phyloP scores from a whole-genome alignment of 2,888 invertebrate genomes.

The Lithophane semibrunnea region DNA sequence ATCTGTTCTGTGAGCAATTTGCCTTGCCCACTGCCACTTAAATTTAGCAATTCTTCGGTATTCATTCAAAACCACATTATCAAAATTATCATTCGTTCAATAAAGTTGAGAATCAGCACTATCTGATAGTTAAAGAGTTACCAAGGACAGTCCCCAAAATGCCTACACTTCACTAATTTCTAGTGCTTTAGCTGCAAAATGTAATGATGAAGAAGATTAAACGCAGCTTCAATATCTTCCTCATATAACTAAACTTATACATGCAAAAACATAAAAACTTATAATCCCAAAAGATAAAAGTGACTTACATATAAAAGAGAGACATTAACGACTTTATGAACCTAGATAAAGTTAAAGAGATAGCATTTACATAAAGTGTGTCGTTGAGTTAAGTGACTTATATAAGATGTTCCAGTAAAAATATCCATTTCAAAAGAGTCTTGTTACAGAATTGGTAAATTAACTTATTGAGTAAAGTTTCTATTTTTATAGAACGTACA shows the following conservation, averaged over 20 bases:
- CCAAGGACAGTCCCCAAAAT: not conserved
- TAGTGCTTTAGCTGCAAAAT: not conserved
- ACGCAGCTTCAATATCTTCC: not conserved
- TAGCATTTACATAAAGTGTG: constrained; percentile 55
- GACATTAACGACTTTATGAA: constrained; percentile 40
- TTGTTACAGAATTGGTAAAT: not conserved
- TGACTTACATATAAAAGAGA: constrained; percentile 31
- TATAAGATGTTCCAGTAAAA: constrained; percentile 26
- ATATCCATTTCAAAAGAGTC: constrained; percentile 24
- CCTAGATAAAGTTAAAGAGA: constrained; percentile 49
- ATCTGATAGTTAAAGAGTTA: not conserved
- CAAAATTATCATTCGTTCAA: not conserved
- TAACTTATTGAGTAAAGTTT: constrained; percentile 10
- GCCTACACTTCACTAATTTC: not conserved
- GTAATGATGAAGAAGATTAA: not conserved
- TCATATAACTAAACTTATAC: not conserved
- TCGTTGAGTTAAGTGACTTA: constrained; percentile 46
- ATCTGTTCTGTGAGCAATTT: no score
- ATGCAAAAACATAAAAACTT: constrained; percentile 30
- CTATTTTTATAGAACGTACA: not conserved
- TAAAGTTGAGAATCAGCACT: not conserved
- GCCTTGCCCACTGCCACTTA: no score
- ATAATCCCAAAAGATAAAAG: constrained; percentile 47
- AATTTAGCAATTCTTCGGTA: no score
- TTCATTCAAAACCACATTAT: no score